Conservation (phyloP, 2,797 vertebrate genomes). For the Anguilla pacifica region DNA sequence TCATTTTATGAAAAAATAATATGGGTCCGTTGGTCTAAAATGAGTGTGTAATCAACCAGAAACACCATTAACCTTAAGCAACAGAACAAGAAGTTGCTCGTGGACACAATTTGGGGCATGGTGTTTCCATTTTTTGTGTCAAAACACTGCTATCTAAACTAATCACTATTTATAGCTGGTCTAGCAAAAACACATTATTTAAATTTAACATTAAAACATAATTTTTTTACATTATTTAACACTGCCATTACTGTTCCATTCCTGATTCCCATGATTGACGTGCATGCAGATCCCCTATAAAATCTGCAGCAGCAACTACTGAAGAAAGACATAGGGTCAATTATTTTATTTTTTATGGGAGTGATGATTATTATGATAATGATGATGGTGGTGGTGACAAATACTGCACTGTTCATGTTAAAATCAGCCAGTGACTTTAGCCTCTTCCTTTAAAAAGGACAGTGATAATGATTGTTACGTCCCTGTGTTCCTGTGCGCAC, state of each 20-base stretch:
- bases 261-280: background rate
- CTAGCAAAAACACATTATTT: constrained; percentile 9
- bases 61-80: background rate
- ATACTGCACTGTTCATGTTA: no score
- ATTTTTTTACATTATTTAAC: background rate
- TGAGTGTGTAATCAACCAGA: background rate
- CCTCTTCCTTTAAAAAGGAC: no score
- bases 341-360: background rate
- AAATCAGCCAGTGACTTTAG: no score
- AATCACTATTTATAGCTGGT: constrained; percentile 25
- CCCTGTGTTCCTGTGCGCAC: no score
- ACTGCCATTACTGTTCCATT: background rate
- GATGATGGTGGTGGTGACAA: background rate
- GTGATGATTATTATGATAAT: background rate
- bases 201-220: background rate
- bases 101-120: background rate
- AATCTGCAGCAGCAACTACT: background rate
- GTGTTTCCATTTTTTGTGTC: background rate
- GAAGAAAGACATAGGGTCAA: background rate
- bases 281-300: background rate
- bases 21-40: background rate
- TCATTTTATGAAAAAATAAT: constrained; percentile 4
- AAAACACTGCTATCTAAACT: background rate
- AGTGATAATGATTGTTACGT: no score
- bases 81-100: background rate